Conservation (phyloP, 2,797 vertebrate genomes). For the Centroberyx gerrardi region DNA sequence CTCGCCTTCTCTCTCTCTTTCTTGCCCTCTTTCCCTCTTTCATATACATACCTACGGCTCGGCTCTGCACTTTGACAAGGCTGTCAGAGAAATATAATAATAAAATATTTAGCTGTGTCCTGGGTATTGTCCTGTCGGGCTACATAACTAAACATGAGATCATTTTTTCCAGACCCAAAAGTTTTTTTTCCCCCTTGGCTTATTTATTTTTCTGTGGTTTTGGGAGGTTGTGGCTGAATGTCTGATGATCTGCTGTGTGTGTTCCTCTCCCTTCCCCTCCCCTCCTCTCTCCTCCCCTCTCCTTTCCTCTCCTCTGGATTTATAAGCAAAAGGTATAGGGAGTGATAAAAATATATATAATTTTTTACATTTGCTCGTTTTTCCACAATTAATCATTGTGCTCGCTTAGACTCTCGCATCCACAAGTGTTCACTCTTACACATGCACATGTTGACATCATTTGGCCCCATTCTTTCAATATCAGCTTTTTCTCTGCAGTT, state of each 20-base stretch:
- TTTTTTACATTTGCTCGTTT: conserved; percentile 45
- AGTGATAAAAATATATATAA: conserved; percentile 41
- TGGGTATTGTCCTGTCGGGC: conserved; percentile 73
- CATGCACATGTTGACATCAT: conserved; percentile 6
- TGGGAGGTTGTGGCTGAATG: conserved; percentile 64
- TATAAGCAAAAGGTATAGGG: conserved; percentile 48
- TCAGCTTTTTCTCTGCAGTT: conserved; percentile 28
- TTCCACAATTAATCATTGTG: conserved; percentile 54
- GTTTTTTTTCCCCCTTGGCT: conserved; percentile 54
- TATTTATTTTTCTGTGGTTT: conserved; percentile 80
- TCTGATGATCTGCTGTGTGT: conserved; percentile 74
- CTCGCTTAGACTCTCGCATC: conserved; percentile 41
- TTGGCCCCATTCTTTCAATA: conserved; percentile 45
- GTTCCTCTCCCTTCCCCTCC: conserved; percentile 59
- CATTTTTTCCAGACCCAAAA: conserved; percentile 71
- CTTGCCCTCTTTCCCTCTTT: conserved; percentile 1
- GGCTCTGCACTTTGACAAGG: conserved; percentile 46
- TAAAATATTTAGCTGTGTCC: conserved; percentile 71
- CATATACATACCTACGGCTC: conserved; percentile 25
- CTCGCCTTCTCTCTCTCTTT: not conserved
- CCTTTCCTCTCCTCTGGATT: conserved; percentile 48
- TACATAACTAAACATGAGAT: conserved; percentile 72
- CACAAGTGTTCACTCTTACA: conserved; percentile 31
- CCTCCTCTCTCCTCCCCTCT: conserved; percentile 47
- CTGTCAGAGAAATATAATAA: conserved; percentile 66